Conservation (phyloP, 2,113 vertebrate genomes). For the Penelope pileata region DNA sequence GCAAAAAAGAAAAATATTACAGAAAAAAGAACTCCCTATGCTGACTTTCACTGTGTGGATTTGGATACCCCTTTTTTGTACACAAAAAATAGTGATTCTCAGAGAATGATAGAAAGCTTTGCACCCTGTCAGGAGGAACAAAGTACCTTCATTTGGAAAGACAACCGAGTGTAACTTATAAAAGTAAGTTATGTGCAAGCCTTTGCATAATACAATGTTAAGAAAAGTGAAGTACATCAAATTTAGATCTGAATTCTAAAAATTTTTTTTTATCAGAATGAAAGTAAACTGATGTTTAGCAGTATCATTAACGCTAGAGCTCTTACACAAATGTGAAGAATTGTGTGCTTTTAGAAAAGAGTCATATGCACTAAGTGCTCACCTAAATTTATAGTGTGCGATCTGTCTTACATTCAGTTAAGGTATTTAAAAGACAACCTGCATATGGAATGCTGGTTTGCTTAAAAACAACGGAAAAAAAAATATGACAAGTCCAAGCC, state of each 20-base stretch:
- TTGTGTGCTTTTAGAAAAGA: neutral
- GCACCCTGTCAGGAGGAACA: neutral
- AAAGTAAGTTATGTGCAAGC: neutral
- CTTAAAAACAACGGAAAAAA: neutral
- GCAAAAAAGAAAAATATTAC: neutral
- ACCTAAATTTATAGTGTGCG: neutral
- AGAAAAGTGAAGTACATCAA: neutral
- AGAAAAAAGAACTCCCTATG: neutral
- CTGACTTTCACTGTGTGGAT: neutral
- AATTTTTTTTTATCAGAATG: neutral
- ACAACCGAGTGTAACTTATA: neutral
- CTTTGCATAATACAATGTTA: neutral
- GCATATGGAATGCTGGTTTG: neutral
- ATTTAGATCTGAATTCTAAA: neutral
- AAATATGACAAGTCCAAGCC: neutral
- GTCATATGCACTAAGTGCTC: neutral
- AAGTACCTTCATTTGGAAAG: neutral
- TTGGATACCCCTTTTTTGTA: neutral
- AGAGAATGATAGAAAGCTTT: neutral
- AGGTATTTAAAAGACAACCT: neutral
- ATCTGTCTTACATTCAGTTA: neutral
- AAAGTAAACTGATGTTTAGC: neutral
- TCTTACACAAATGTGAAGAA: neutral
- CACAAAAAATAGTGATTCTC: neutral
- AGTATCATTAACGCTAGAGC: neutral